Percentiles rank a stretch among this genome's conserved stretches.
Conservation (phyloP, 2,797 vertebrate genomes). For the Miichthys miiuy region DNA sequence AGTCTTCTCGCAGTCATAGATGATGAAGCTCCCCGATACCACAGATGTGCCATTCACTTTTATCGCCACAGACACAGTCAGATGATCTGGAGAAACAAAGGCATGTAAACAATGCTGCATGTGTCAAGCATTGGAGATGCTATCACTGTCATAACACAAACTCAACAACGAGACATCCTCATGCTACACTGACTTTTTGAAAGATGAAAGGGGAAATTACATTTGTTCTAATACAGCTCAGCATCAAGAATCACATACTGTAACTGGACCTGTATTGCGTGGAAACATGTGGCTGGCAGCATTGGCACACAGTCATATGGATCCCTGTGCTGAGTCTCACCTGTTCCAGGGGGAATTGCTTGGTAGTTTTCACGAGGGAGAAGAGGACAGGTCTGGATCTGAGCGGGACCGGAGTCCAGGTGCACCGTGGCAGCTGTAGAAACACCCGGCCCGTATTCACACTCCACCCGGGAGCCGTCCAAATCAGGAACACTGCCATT, state of each 20-base stretch:
- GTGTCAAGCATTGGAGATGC: conserved; percentile 48
- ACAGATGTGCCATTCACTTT: conserved; percentile 91
- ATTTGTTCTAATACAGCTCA: conserved; percentile 42
- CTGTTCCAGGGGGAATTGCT: conserved; percentile 84
- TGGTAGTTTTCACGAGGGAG: conserved; percentile 87
- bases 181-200: conserved; percentile 37
- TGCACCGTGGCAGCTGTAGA: conserved; percentile 88
- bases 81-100: conserved; percentile 89
- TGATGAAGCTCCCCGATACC: conserved; percentile 91
- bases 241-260: conserved; percentile 14
- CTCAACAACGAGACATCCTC: conserved; percentile 31
- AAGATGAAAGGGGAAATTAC: conserved; percentile 64
- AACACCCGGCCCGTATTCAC: conserved; percentile 89
- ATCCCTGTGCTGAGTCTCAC: conserved; percentile 76
- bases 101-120: conserved; percentile 37
- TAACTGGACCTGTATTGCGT: conserved; percentile 26
- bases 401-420: conserved; percentile 84
- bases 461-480: conserved; percentile 89
- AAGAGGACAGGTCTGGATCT: conserved; percentile 93
- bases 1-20: conserved; percentile 93
- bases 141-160: conserved; percentile 59
- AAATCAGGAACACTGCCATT: conserved; percentile 94
- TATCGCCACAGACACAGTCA: conserved; percentile 89
- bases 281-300: conserved; percentile 13
- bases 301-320: conserved; percentile 31